These are phyloP conservation scores for Lucifuga dentata DNA, from an alignment of 2,113 vertebrate genomes.

Conservation along the genomic window DNA sequence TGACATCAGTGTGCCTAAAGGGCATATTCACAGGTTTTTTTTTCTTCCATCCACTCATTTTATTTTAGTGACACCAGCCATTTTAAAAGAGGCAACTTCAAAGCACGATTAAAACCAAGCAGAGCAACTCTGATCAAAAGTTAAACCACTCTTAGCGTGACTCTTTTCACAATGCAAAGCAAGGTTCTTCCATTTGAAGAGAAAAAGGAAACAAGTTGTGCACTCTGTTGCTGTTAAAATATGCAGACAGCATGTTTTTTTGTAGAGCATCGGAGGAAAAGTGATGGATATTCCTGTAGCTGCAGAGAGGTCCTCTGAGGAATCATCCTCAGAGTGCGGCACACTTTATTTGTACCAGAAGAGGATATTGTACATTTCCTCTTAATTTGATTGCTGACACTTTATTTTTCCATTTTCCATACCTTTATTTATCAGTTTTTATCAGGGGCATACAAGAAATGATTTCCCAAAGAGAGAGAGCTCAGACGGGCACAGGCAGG, in stretches of 20 bases:
- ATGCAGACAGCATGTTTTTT: conserved; percentile 32
- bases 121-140: conserved; percentile 77
- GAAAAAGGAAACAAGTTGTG: conserved; percentile 30
- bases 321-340: conserved; percentile 33
- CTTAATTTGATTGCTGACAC: conserved; percentile 63
- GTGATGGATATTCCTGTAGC: conserved; percentile 47
- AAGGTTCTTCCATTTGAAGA: conserved; percentile 49
- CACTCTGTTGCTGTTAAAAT: conserved; percentile 33
- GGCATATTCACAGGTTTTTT: conserved; percentile 24
- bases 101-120: conserved; percentile 73
- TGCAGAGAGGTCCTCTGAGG: conserved; percentile 34
- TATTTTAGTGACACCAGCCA: conserved; percentile 70
- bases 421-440: conserved; percentile 56
- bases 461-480: conserved; percentile 50
- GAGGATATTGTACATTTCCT: conserved; percentile 50
- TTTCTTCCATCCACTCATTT: conserved; percentile 27
- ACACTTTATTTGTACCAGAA: conserved; percentile 50
- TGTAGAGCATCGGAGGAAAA: conserved; percentile 27
- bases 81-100: conserved; percentile 77
- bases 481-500: conserved; percentile 40
- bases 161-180: conserved; percentile 59
- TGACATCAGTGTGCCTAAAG: conserved; percentile 22
- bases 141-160: conserved; percentile 69
- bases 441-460: conserved; percentile 38
- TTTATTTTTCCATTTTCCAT: conserved; percentile 32